Base-by-base conservation (phyloP, 2,888 invertebrate species). In the Hydroisotoma schaefferi region DNA sequence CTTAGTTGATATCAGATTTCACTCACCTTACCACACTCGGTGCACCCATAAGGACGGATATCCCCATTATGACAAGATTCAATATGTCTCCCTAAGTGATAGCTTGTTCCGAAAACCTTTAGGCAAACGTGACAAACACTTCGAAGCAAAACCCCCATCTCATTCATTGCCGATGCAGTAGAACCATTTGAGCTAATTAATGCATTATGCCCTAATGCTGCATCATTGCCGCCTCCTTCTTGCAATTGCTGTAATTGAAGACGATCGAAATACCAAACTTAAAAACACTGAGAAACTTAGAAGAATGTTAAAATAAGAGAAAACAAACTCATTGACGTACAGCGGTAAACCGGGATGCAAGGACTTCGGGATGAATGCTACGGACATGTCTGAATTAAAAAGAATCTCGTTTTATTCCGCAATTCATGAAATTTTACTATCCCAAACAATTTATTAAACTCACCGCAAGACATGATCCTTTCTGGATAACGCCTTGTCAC, bases 61-160 rank as follows among this genome's bases (percentile, higher is more conserved):
- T 69, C 65, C 18, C 68, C 69, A 26, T 64, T 69, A 38, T 70
- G 70, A 51, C 67, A 67, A 4, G 67, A 67, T 47, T 70, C 69
- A 18, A 68, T 62, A 23, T 70, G 70, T 20, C 70, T 48, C 18
- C 57, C 57, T 20, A 70, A 48, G 28, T 70, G 70, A 44, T 70
- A 70, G 2, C 59, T 55, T 4, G 68, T 70, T 5, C 70, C 70
- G 40, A 70, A 70, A 25, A 70, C 70, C 59, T 70, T 70, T 12
- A 70, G 60, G 51, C 70, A 70, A 47, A 67, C 60, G 49, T 69
- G 67, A 40, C 70, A 70, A 15, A 70, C 68, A 43, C 62, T 62
- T 10, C 67, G 33, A 8, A 70, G 60, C n/a, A 70, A 51, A 12
- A 67, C 64, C 8, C 67, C 67, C 61, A 69, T 67, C 44, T 70